These are phyloP conservation scores for Sitobion miscanthi DNA, from an alignment of 1,140 invertebrate genomes.

Conservation along the genomic window DNA sequence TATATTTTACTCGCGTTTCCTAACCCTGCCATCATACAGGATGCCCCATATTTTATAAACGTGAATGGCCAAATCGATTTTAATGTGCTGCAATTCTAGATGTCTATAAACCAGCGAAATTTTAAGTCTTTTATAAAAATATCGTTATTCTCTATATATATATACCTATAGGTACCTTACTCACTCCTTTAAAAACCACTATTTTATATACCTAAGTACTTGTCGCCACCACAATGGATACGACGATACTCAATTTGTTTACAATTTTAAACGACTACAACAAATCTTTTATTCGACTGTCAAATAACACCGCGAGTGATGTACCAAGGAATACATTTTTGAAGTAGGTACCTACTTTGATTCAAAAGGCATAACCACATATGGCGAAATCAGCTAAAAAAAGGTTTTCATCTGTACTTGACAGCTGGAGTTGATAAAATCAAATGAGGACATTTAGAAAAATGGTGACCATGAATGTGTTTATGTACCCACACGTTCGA, in stretches of 20 bases:
- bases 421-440: too few species aligned
- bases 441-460: too few species aligned
- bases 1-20: background rate
- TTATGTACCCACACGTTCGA: background rate
- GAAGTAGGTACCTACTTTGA: too few species aligned
- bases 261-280: background rate
- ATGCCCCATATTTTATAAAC: background rate
- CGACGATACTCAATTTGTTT: background rate
- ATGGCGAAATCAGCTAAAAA: background rate
- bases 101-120: background rate
- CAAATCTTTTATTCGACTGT: background rate
- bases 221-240: background rate
- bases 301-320: background rate
- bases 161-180: too few species aligned
- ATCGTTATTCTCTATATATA: background rate
- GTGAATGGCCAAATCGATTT: background rate
- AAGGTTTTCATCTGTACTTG: background rate
- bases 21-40: background rate
- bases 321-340: background rate
- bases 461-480: background rate
- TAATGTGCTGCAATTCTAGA: background rate
- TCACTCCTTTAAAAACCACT: background rate
- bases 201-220: background rate
- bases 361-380: background rate
- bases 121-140: background rate